Evolutionary conservation across 2,888 invertebrate species (phyloP).

Genomic region (Thera obeliscata): DNA sequence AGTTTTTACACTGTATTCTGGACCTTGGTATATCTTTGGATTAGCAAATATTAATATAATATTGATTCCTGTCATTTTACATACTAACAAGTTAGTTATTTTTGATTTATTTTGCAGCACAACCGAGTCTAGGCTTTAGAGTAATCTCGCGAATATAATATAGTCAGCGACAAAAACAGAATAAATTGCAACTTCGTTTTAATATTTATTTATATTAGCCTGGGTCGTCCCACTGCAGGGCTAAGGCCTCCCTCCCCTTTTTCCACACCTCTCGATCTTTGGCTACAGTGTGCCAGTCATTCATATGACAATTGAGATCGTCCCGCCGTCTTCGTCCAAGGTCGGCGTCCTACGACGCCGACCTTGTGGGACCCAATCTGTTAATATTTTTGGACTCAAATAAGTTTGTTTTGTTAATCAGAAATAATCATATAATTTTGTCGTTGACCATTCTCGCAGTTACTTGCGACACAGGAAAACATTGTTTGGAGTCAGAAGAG

Average conservation of each 20-base stretch:
- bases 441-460: background rate
- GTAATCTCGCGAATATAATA: background rate
- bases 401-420: background rate
- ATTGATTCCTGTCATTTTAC: constrained; percentile 15
- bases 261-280: no score
- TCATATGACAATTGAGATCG: no score
- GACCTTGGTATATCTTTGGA: constrained; percentile 39
- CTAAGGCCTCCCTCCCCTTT: no score
- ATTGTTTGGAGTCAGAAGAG: background rate
- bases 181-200: no score
- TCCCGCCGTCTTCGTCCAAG: no score
- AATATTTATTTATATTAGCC: no score
- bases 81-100: constrained; percentile 5
- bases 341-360: no score
- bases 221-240: no score
- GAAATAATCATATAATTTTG: background rate
- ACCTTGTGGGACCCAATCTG: no score
- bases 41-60: constrained; percentile 16
- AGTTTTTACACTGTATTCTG: constrained; percentile 43
- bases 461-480: background rate
- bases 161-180: background rate
- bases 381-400: no score
- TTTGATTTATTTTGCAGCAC: background rate
- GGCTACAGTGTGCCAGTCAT: no score
- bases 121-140: constrained; percentile 6